Conservation (phyloP, 2,888 invertebrate genomes). For the Schizotus pectinicornis region DNA sequence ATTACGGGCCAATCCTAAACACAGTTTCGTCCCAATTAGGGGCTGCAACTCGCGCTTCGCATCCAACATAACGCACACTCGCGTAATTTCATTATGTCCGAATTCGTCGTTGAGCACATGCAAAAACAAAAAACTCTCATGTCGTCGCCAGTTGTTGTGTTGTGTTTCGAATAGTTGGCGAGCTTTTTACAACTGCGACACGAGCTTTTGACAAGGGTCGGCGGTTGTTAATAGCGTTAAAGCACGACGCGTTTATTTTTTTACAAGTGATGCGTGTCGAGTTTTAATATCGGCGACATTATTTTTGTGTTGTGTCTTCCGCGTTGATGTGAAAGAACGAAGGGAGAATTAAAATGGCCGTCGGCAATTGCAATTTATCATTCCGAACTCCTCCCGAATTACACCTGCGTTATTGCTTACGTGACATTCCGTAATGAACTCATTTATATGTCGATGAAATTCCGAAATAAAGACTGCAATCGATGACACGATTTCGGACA, state of each 20-base stretch:
- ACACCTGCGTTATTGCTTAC: slow-evolving; percentile 36
- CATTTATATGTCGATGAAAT: slow-evolving; percentile 34
- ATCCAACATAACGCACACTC: slow-evolving; percentile 9
- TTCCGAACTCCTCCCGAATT: slow-evolving; percentile 12
- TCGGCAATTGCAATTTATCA: slow-evolving; percentile 25
- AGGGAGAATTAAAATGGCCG: slow-evolving; percentile 3
- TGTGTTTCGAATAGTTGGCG: slow-evolving; percentile 6
- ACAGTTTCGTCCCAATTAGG: not conserved
- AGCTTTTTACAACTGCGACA: slow-evolving; percentile 10
- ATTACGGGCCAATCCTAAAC: slow-evolving; percentile 5
- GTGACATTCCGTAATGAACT: slow-evolving; percentile 41
- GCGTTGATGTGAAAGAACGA: not conserved
- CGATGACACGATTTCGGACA: not conserved
- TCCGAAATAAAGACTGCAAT: slow-evolving; percentile 18
- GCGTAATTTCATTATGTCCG: slow-evolving; percentile 18
- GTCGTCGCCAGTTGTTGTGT: slow-evolving; percentile 4
- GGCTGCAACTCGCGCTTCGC: not conserved
- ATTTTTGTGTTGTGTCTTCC: slow-evolving; percentile 1
- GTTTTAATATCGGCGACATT: slow-evolving; percentile 8
- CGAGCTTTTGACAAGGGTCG: slow-evolving; percentile 10
- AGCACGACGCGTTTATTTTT: not conserved
- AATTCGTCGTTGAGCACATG: slow-evolving; percentile 3
- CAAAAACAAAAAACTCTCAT: slow-evolving; percentile 13
- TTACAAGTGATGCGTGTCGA: slow-evolving; percentile 4
- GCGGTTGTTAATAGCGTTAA: slow-evolving; percentile 1